phyloP scores from a whole-genome alignment of 1,140 invertebrate genomes.

The Sycophaga agraensis region DNA sequence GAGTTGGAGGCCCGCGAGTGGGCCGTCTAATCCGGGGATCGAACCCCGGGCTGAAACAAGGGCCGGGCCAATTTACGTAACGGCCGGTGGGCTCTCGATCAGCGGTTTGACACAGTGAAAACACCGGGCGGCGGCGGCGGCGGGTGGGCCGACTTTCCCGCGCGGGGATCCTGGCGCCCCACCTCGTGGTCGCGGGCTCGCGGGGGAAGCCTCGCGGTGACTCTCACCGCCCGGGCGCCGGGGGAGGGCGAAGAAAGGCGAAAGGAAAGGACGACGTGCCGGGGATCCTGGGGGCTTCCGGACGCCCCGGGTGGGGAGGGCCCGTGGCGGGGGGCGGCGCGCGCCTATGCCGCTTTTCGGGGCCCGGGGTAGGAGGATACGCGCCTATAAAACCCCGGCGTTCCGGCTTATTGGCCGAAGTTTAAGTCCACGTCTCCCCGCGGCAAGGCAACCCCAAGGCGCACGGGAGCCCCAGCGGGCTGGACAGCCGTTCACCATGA shows the following conservation, averaged over 20 bases:
- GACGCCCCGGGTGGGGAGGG: constrained; percentile 31
- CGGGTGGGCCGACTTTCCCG: too few relatives aligned
- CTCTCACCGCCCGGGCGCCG: background rate
- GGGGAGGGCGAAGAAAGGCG: constrained; percentile 19
- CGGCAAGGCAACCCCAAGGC: constrained; percentile 21
- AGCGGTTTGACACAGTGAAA: too few relatives aligned
- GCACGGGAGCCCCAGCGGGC: constrained; percentile 20
- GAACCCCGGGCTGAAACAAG: too few relatives aligned
- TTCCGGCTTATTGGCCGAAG: constrained; percentile 57
- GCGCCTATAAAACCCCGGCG: constrained; percentile 57
- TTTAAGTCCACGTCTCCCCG: constrained; percentile 51
- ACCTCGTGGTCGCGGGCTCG: too few relatives aligned
- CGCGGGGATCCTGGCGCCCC: too few relatives aligned
- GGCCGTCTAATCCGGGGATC: too few relatives aligned
- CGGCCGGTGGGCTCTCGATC: too few relatives aligned
- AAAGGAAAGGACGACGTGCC: constrained; percentile 29
- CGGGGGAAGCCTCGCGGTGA: background rate
- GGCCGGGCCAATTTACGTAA: too few relatives aligned
- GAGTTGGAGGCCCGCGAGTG: too few relatives aligned
- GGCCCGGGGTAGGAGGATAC: constrained; percentile 45
- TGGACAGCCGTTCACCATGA: constrained; percentile 42
- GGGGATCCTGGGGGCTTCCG: too few relatives aligned
- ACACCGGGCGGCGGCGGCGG: too few relatives aligned
- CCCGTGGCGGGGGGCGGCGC: background rate
- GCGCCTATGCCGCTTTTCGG: background rate